Conservation (phyloP, 2,797 vertebrate genomes). For the Artibeus jamaicensis region DNA sequence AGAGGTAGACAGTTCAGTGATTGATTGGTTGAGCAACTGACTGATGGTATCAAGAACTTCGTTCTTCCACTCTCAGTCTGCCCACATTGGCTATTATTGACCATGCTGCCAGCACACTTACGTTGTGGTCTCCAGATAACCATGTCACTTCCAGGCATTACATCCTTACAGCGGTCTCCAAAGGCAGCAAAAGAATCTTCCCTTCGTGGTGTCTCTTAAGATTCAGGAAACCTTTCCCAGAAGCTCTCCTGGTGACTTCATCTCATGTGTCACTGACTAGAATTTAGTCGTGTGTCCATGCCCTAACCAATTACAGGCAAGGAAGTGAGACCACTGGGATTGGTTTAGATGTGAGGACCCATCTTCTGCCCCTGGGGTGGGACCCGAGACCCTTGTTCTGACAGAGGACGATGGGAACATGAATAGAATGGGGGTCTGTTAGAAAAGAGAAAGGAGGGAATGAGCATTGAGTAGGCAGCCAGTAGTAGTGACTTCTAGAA, state of each 20-base stretch:
- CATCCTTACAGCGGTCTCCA: background rate
- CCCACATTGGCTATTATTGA: background rate
- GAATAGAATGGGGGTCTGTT: background rate
- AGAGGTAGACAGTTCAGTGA: background rate
- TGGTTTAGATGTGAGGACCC: background rate
- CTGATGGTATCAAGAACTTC: background rate
- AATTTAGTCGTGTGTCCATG: background rate
- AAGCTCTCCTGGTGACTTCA: background rate
- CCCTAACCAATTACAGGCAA: background rate
- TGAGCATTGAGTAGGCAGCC: background rate
- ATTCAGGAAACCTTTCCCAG: background rate
- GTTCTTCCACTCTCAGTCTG: background rate
- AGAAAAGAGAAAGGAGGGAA: background rate
- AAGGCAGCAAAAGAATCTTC: background rate
- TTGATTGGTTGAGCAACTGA: background rate
- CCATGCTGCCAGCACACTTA: background rate
- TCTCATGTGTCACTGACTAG: background rate
- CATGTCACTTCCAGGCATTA: background rate
- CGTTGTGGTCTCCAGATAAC: background rate
- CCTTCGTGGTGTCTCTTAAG: background rate
- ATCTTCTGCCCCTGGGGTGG: background rate
- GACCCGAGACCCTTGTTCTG: background rate
- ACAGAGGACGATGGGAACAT: background rate
- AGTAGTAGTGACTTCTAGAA: background rate
- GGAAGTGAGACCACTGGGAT: background rate